Evolutionary conservation across 2,888 invertebrate species (phyloP).

Genomic region (Cancer borealis): DNA sequence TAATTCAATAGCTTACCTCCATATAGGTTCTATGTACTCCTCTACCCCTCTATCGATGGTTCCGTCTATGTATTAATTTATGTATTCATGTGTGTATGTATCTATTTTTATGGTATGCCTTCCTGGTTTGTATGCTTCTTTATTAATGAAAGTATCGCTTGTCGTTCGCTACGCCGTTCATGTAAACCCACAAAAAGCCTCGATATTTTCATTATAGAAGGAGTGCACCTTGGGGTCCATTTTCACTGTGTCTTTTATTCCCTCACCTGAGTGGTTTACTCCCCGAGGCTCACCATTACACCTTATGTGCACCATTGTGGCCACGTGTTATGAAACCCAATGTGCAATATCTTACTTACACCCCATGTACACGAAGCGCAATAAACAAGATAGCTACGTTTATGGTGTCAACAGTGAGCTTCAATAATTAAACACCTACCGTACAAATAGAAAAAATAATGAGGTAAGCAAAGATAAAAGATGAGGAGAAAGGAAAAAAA

Average conservation of each 20-base stretch:
- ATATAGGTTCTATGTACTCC: too few relatives aligned
- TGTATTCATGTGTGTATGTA: neutral
- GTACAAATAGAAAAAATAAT: neutral
- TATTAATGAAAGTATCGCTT: neutral
- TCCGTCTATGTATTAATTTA: neutral
- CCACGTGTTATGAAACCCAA: neutral
- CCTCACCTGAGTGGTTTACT: neutral
- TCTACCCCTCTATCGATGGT: too few relatives aligned
- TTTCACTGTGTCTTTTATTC: neutral
- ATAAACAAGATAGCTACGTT: neutral
- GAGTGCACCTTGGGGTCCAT: neutral
- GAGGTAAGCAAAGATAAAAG: too few relatives aligned
- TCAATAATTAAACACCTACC: neutral
- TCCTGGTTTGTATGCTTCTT: neutral
- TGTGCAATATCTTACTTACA: neutral
- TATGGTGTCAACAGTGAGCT: neutral
- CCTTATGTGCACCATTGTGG: neutral
- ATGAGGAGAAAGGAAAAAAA: neutral
- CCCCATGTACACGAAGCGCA: neutral
- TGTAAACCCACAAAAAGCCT: neutral
- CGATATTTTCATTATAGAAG: neutral
- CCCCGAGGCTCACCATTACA: neutral
- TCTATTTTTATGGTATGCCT: neutral
- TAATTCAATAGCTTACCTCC: neutral
- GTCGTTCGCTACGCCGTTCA: neutral